These are phyloP conservation scores for Deroplatys truncata DNA, from an alignment of 2,888 invertebrate genomes.

Conservation along the genomic window DNA sequence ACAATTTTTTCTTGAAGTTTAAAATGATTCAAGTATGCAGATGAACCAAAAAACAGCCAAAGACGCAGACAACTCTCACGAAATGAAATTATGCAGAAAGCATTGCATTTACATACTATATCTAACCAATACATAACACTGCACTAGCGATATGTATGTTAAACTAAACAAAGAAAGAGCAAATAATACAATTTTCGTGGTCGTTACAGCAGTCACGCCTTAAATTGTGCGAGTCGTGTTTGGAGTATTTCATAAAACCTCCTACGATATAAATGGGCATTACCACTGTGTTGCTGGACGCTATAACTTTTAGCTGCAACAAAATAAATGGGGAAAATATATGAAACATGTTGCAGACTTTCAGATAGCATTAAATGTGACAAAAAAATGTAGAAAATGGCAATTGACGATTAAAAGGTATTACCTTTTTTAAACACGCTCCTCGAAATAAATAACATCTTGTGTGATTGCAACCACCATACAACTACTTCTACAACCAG, in stretches of 20 bases:
- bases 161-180: neutral
- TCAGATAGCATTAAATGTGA: neutral
- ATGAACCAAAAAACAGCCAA: neutral
- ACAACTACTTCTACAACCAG: too few species aligned
- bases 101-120: neutral
- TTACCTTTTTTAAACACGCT: too few species aligned
- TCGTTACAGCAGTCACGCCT: neutral
- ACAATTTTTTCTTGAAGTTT: neutral
- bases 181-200: neutral
- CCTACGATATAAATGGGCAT: neutral
- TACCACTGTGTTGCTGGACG: too few species aligned
- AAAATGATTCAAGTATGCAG: neutral
- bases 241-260: neutral
- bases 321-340: neutral
- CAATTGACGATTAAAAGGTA: too few species aligned
- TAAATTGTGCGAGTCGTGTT: neutral
- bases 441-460: too few species aligned
- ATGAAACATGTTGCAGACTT: neutral
- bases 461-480: too few species aligned
- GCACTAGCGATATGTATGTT: neutral
- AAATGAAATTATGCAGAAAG: neutral
- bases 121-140: neutral
- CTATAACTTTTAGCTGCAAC: neutral
- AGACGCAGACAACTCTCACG: neutral
- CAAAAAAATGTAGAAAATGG: neutral